These are phyloP conservation scores for Rapana venosa DNA, from an alignment of 2,888 invertebrate genomes.

Conservation along the genomic window DNA sequence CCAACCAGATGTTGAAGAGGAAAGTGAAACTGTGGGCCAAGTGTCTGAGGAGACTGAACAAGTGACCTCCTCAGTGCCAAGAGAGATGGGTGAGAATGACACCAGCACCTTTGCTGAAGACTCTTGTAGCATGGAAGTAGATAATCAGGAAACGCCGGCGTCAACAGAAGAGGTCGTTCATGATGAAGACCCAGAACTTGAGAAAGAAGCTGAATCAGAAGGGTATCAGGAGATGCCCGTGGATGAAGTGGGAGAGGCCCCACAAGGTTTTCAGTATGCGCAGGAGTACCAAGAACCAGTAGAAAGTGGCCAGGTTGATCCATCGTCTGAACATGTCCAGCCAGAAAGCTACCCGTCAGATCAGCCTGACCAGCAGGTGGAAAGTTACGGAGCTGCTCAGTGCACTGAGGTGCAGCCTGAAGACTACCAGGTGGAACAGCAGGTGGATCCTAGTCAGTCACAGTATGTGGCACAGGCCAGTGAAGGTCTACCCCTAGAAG, in stretches of 20 bases:
- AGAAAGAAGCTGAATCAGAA: not conserved
- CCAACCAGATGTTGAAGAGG: not conserved
- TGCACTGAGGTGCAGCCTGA: not conserved
- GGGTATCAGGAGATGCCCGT: not conserved
- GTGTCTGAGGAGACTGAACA: not conserved
- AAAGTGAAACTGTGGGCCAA: not conserved
- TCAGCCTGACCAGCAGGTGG: not conserved
- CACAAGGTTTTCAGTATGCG: not conserved
- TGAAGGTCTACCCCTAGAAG: not conserved
- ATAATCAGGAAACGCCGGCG: not conserved
- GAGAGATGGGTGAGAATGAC: not conserved
- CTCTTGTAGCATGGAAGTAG: not conserved
- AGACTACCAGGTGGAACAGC: not conserved
- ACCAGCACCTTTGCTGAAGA: not conserved
- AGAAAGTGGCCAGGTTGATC: slow-evolving; percentile 3
- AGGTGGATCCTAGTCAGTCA: not conserved
- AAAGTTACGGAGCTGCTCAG: not conserved
- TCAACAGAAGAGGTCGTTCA: not conserved
- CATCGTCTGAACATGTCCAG: not conserved
- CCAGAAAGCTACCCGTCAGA: not conserved
- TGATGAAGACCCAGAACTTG: not conserved
- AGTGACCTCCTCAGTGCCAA: slow-evolving; percentile 7
- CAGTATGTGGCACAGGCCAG: not conserved
- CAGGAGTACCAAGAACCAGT: not conserved
- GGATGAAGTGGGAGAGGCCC: not conserved